Evolutionary conservation across 2,113 vertebrate species (phyloP).

Genomic region (Syngnathus scovelli): DNA sequence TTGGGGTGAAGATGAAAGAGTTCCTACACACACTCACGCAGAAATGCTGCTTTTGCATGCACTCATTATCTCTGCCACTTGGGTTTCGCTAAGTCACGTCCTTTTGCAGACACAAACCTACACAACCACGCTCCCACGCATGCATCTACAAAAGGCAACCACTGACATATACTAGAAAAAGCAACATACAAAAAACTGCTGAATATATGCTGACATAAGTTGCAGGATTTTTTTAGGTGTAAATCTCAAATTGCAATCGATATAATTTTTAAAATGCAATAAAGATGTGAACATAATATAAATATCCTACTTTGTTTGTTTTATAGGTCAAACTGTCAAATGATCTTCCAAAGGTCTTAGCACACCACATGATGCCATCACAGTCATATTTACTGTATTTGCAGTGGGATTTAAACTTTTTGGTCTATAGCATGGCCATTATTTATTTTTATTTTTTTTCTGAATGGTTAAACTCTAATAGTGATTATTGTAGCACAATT

Average conservation of each 20-base stretch:
- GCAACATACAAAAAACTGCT: background rate
- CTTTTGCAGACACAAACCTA: constrained; percentile 25
- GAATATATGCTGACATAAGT: background rate
- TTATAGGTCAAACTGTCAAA: background rate
- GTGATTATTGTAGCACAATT: no score
- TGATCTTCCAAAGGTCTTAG: background rate
- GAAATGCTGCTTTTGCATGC: constrained; percentile 36
- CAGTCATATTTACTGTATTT: background rate
- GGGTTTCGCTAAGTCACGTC: constrained; percentile 26
- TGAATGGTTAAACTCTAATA: no score
- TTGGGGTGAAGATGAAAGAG: constrained; percentile 66
- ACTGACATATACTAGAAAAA: constrained; percentile 4
- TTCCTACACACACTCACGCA: constrained; percentile 50
- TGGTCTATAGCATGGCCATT: no score
- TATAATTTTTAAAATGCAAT: background rate
- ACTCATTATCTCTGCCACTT: constrained; percentile 35
- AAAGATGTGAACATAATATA: background rate
- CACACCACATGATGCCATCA: background rate
- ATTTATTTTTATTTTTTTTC: no score
- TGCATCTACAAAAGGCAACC: constrained; percentile 1
- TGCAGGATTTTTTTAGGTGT: background rate
- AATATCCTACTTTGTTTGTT: background rate
- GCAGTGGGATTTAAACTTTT: no score
- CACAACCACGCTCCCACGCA: constrained; percentile 18
- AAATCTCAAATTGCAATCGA: background rate